Conservation (phyloP, 2,797 vertebrate genomes). For the Tenualosa thibaudeaui region DNA sequence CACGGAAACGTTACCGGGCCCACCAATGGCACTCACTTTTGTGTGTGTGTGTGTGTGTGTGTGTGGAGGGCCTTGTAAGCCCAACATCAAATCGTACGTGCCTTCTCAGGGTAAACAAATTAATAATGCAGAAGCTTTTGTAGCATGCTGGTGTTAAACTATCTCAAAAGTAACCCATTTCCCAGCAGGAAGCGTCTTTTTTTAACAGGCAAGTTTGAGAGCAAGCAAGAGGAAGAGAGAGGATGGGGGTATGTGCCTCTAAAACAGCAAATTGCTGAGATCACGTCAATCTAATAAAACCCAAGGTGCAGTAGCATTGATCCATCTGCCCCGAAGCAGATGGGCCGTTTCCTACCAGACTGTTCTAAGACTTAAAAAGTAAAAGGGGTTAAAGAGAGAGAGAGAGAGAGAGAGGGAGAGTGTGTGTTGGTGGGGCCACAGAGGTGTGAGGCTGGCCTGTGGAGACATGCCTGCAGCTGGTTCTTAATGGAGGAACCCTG, state of each 20-base stretch:
- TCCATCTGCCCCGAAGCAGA: background rate
- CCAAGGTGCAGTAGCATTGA: background rate
- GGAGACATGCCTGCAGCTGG: slow-evolving; percentile 23
- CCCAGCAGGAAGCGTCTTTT: slow-evolving; percentile 44
- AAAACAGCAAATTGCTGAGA: background rate
- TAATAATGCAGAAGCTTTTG: slow-evolving; percentile 57
- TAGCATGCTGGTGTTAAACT: slow-evolving; percentile 42
- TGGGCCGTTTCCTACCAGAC: background rate
- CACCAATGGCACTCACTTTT: slow-evolving; percentile 11
- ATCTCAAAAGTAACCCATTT: slow-evolving; percentile 54
- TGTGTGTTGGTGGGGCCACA: background rate
- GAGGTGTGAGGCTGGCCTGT: background rate
- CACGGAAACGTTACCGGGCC: background rate
- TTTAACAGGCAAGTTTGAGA: slow-evolving; percentile 38
- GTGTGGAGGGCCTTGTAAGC: slow-evolving; percentile 27
- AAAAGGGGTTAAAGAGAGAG: background rate
- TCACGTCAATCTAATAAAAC: slow-evolving; percentile 4
- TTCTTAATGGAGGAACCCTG: slow-evolving; percentile 53
- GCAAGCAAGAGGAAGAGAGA: background rate
- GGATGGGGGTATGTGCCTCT: background rate
- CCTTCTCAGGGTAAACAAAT: slow-evolving; percentile 53
- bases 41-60: slow-evolving; percentile 3
- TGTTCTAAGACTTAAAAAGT: slow-evolving; percentile 6
- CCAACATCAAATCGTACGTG: slow-evolving; percentile 40
- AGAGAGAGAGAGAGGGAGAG: too few species aligned